Conservation (phyloP, 1,140 invertebrate genomes). For the Sweltsa coloradensis region DNA sequence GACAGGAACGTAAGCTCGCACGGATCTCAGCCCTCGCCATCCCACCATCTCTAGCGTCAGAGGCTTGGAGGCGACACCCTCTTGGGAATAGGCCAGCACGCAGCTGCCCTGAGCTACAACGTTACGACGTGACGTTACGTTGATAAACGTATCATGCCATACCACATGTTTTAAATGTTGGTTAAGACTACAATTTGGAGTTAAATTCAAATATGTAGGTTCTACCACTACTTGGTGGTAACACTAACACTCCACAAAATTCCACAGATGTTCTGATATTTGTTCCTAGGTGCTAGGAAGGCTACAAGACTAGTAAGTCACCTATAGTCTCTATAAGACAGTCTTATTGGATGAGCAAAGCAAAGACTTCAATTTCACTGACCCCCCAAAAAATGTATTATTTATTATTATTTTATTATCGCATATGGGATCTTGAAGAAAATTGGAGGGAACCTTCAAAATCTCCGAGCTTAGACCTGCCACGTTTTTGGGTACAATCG, state of each 20-base stretch:
- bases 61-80: slow-evolving; percentile 20
- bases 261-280: background rate
- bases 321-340: too few species aligned
- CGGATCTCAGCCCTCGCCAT: slow-evolving; percentile 77
- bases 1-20: slow-evolving; percentile 73
- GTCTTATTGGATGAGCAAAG: too few species aligned
- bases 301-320: too few species aligned
- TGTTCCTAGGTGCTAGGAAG: too few species aligned
- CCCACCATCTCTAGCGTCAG: slow-evolving; percentile 66
- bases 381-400: too few species aligned
- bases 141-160: background rate
- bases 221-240: background rate
- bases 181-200: background rate
- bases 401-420: too few species aligned
- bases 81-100: slow-evolving; percentile 53
- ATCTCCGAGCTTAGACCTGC: too few species aligned
- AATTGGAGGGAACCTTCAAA: too few species aligned
- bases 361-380: too few species aligned
- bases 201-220: background rate
- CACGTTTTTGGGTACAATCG: too few species aligned
- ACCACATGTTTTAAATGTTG: background rate
- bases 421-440: too few species aligned
- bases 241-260: background rate
- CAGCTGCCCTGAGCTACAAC: slow-evolving; percentile 58
- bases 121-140: too few species aligned